Base-by-base conservation (phyloP, 1,140 invertebrate genomes). In the Trichomalopsis sarcophagae region DNA sequence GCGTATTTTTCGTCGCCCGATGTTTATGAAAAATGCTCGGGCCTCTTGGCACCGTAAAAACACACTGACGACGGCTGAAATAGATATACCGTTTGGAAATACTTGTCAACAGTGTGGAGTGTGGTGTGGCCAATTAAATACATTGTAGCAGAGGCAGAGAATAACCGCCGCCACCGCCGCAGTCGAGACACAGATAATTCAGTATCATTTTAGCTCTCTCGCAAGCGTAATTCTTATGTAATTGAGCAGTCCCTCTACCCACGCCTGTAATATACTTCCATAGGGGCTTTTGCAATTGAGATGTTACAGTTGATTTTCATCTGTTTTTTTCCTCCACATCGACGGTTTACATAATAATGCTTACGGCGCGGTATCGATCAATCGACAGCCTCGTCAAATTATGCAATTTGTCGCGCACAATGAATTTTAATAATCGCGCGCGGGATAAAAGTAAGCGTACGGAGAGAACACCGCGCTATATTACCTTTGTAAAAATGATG, bases 371-470 rank as follows among this genome's bases (percentile, higher is more conserved):
- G 27, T 14, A 47, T 75, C n/a, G 62, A 17, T 62, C 36, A 4
- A 5, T 10, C 2, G 44, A 77, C 21, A 66, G 36, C 21, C 23
- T 66, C 33, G 62, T 27, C 13, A 47, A 71, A 68, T 84, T 79
- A 74, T 69, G 83, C 73, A 79, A 84, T 40, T 50, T 3, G 2
- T 2, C 30, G 36, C 17, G 47, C 47, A 82, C 62, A 62, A 62
- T 82, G 71, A 36, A n/a, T 40, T 66, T 82, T 82, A 82, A 75
- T 82, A 36, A 74, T 55, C 81, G 50, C 2, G n/a, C 44, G 21
- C 74, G 55, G 74, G 17, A 21, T 21, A 17, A 62, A 62, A 62
- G 27, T 62, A n/a, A 7, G 21, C 7, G 4, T n/a, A 62, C n/a
- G n/a, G 7, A 62, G 17, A 14, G 21, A 62, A 62, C 6, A n/a